phyloP scores from a whole-genome alignment of 2,113 vertebrate genomes.

The Pithys albifrons region DNA sequence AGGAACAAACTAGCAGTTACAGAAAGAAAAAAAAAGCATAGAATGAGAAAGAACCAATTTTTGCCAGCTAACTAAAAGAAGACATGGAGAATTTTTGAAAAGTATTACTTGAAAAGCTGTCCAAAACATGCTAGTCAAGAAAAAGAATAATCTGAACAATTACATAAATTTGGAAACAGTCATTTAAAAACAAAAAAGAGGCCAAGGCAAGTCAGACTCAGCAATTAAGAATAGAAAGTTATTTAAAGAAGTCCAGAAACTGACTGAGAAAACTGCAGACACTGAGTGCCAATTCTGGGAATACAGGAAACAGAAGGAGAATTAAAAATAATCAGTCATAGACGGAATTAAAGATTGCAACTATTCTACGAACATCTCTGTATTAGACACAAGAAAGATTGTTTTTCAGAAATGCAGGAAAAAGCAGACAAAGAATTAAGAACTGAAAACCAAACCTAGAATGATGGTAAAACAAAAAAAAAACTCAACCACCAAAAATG shows the following conservation, averaged over 20 bases:
- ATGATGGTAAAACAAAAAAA: not conserved
- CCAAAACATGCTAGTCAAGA: not conserved
- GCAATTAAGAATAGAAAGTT: not conserved
- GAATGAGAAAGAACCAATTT: not conserved
- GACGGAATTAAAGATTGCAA: not conserved
- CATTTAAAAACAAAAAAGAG: not conserved
- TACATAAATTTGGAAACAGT: not conserved
- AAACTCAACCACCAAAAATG: rapidly evolving
- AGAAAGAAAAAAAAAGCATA: not conserved
- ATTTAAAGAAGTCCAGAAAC: not conserved
- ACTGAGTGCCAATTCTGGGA: not conserved
- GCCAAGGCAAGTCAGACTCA: not conserved
- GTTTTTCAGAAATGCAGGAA: not conserved
- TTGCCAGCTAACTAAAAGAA: not conserved
- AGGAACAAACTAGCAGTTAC: not conserved
- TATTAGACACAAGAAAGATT: not conserved
- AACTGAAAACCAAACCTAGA: not conserved
- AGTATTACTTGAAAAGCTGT: not conserved
- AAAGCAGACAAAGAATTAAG: not conserved
- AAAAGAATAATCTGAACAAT: not conserved
- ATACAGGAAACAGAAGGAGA: not conserved
- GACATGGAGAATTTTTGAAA: not conserved
- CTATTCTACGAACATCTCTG: not conserved
- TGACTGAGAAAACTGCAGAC: not conserved
- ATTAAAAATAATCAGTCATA: not conserved